Evolutionary conservation across 2,888 invertebrate genomes (phyloP).

Genomic region (Habrosyne pyritoides): DNA sequence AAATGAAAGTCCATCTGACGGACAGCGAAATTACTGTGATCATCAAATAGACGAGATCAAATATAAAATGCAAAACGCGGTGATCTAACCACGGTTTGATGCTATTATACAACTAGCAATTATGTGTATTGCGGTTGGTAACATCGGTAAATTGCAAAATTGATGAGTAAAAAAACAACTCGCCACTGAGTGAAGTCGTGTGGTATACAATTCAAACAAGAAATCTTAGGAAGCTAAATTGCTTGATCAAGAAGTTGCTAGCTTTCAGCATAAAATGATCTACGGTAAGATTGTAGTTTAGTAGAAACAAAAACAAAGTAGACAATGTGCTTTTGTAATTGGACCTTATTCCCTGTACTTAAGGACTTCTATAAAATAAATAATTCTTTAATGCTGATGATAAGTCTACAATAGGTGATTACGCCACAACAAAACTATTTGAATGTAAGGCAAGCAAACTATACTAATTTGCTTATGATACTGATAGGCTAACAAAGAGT

Average conservation of each 20-base stretch:
- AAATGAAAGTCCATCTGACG: slow-evolving; percentile 41
- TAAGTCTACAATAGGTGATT: background rate
- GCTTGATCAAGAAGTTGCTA: slow-evolving; percentile 1
- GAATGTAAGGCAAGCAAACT: background rate
- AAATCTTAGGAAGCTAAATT: slow-evolving; percentile 6
- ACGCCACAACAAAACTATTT: background rate
- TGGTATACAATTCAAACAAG: slow-evolving; percentile 21
- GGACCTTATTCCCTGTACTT: background rate
- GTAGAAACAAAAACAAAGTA: background rate
- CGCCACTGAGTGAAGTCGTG: slow-evolving; percentile 20
- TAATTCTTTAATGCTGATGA: background rate
- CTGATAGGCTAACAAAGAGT: slow-evolving; percentile 55
- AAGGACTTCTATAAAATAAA: background rate
- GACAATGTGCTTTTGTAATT: too few relatives aligned
- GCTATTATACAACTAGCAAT: slow-evolving; percentile 64
- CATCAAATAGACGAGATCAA: slow-evolving; percentile 43
- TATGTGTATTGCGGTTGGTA: slow-evolving; percentile 53
- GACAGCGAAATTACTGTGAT: slow-evolving; percentile 53
- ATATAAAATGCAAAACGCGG: slow-evolving; percentile 53
- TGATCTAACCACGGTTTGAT: slow-evolving; percentile 50
- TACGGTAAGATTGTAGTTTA: background rate
- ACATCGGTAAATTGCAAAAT: slow-evolving; percentile 52
- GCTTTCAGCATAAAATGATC: background rate
- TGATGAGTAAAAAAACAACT: slow-evolving; percentile 39
- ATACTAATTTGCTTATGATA: slow-evolving; percentile 39